phyloP scores from a whole-genome alignment of 1,140 invertebrate species.

The Hylaeus volcanicus region DNA sequence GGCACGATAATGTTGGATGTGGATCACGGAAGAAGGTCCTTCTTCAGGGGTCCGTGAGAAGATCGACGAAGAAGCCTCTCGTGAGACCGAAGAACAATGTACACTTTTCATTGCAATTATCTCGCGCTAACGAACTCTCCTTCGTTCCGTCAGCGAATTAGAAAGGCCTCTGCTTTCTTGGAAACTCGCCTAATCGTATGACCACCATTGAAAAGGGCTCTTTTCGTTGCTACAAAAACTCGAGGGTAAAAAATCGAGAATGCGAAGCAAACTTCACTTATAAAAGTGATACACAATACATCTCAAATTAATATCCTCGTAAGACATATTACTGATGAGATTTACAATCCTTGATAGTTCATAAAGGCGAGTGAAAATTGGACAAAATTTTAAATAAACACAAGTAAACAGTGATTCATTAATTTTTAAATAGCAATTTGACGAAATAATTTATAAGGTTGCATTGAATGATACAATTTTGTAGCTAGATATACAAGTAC shows the following conservation, averaged over 20 bases:
- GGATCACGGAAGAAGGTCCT: constrained; percentile 63
- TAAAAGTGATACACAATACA: no score
- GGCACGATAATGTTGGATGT: constrained; percentile 38
- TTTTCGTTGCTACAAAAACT: constrained; percentile 30
- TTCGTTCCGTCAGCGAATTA: constrained; percentile 54
- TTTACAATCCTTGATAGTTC: no score
- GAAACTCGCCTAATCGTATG: constrained; percentile 36
- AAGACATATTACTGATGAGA: no score
- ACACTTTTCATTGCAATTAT: constrained; percentile 78
- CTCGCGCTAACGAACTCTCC: constrained; percentile 72
- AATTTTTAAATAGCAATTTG: no score
- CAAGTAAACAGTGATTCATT: no score
- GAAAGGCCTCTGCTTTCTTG: constrained; percentile 68
- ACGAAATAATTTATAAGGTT: no score
- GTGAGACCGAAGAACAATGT: constrained; percentile 74
- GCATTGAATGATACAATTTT: no score
- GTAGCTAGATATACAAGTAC: no score
- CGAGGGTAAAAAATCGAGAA: no score
- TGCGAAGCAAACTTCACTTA: not conserved
- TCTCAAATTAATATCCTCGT: no score
- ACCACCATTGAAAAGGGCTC: constrained; percentile 1
- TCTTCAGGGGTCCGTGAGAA: constrained; percentile 71
- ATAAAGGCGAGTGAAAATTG: no score
- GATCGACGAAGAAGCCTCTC: constrained; percentile 64
- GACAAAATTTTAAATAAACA: no score